phyloP scores from a whole-genome alignment of 2,797 vertebrate genomes.

The Kryptopterus vitreolus region DNA sequence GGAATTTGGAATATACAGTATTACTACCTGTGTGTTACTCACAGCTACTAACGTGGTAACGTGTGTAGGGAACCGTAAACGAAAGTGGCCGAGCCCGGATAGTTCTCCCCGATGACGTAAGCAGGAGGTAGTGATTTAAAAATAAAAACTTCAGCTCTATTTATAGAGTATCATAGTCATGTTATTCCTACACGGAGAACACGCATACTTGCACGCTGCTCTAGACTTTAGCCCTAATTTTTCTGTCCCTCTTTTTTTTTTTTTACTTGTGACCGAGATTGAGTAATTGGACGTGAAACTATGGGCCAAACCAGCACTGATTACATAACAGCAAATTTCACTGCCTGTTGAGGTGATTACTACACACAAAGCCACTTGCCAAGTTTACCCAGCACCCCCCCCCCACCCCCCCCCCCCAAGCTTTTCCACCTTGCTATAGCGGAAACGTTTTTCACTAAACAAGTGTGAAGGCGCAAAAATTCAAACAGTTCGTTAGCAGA shows the following conservation, averaged over 20 bases:
- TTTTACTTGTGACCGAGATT: not conserved
- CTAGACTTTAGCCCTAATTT: not conserved
- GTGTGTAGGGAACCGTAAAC: not conserved
- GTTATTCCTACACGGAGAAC: not conserved
- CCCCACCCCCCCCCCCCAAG: too few species aligned
- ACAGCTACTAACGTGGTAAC: not conserved
- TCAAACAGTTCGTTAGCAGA: not conserved
- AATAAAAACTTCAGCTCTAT: not conserved
- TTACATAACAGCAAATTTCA: slow-evolving; percentile 21
- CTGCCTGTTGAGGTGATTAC: slow-evolving; percentile 11
- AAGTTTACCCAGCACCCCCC: too few species aligned
- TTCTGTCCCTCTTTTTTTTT: too few species aligned
- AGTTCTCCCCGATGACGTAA: not conserved
- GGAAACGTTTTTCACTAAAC: not conserved
- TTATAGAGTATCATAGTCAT: not conserved
- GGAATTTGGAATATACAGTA: too few species aligned
- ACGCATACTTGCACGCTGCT: too few species aligned
- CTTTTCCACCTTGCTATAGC: not conserved
- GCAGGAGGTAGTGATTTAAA: not conserved
- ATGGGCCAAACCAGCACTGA: not conserved
- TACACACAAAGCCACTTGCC: not conserved
- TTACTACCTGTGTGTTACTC: too few species aligned
- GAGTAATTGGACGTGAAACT: not conserved
- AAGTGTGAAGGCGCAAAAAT: not conserved
- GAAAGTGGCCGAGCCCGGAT: not conserved